Base-by-base conservation (phyloP, 2,113 vertebrate genomes). In the Andinoacara biseriatus region DNA sequence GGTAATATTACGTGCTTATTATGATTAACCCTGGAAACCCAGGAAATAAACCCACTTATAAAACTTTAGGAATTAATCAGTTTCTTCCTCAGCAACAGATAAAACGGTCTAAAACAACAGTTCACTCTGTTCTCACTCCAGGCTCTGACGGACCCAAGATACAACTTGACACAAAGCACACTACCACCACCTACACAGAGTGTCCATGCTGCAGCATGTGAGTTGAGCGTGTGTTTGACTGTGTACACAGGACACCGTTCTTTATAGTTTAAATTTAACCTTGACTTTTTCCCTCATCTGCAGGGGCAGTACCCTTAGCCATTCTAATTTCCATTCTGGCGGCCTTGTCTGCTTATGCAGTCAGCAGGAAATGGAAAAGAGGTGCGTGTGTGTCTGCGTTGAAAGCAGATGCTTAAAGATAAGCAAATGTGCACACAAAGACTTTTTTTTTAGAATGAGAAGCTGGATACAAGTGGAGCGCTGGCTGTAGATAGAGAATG, bases 351-450 rank as follows among this genome's bases (percentile, higher is more conserved):
- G 57, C 46, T 20, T 74, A 1, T 26, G 9, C 85, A 1, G n/a
- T 93, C 17, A 57, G 7, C 56, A 52, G 10, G 24, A 87, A 26
- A 57, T 13, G 74, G 33, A 89, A 57, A 58, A 81, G 56, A 91
- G 87, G 91, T 91, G 31, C 31, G 80, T 7, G 52, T 33, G 7
- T 35, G 33, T 35, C 7, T 35, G 33, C 29, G 7, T 10, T 76
- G 11, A 69, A 35, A 79, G 1, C 4, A 35, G 52, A 54, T 6
- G 9, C 6, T 67, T n/a, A 2, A 38, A 40, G 46, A 72, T 52
- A 72, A 72, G 31, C 14, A 72, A 33, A 13, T 54, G 26, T 31
- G 26, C 17, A 33, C 67, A 72, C 18, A 54, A 31, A 52, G 26
- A 24, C 26, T 35, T 7, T 14, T 24, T 49, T 17, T 13, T 72